Evolutionary conservation across 1,140 invertebrate genomes (phyloP), one percentile per base, ranked within the genome.

Genomic region (Spodoptera frugiperda): DNA sequence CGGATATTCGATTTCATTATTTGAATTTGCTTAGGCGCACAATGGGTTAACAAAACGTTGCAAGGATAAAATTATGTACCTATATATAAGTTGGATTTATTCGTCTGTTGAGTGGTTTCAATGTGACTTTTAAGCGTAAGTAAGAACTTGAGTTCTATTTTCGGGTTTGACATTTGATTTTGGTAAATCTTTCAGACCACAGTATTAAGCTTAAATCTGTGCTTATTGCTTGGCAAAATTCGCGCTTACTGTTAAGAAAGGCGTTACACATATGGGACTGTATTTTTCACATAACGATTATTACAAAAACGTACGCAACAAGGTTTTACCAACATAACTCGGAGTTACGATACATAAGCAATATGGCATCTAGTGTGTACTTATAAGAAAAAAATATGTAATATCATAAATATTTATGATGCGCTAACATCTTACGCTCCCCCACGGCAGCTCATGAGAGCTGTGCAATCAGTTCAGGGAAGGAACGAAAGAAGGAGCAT

Each of bases 401-500:
- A 44, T 70, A 70, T 70, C 72, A 75, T 75, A 75, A 75, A 75
- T 65, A 75, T 75, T 65, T 75, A 63, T 75, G 72, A 75, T 21
- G 48, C 59, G 48, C 72, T 65, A 65, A 75, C 59, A 75, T 75
- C 59, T 65, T 21, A 39, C 57, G 55, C 12, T 65, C 72, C 59
- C 72, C 57, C 21, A 75, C 59, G 25, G 72, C 57, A 30, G 33
- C 46, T 59, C 57, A 53, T 63, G 57, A 51, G 46, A 25, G 57
- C 33, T 54, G 19, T 72, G 85, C 84, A 90, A 88, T 89, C 72
- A 75, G 59, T 57, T 79, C 53, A 39, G 82, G 75, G 33, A 15
- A 30, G 79, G 77, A 83, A 80, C 54, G 80, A 87, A 92, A 89
- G 86, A 89, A 90, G 79, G 78, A 82, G 73, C 85, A 92, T 93